Base-by-base conservation (phyloP, 1,140 invertebrate genomes). In the Rhizoglyphus robini region DNA sequence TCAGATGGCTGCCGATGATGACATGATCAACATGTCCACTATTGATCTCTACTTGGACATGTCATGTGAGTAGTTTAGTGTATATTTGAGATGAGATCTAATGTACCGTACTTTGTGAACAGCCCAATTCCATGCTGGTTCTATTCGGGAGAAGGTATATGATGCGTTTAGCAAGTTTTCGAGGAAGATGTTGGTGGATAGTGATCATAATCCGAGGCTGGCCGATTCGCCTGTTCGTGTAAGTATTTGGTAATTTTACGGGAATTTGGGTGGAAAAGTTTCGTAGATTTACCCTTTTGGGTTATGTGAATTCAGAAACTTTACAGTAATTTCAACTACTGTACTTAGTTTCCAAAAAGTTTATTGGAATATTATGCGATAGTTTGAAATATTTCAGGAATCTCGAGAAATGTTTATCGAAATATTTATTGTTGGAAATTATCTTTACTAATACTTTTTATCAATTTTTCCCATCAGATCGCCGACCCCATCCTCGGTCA, bases 401-500 rank as follows among this genome's bases (percentile, higher is more conserved):
- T n/a, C 23, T n/a, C n/a, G 41, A 13, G 30, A n/a, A 49, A n/a
- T 61, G n/a, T n/a, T n/a, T n/a, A n/a, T n/a, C n/a, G n/a, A n/a
- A n/a, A n/a, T n/a, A n/a, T n/a, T n/a, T n/a, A n/a, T n/a, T n/a
- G n/a, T n/a, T n/a, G n/a, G n/a, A n/a, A n/a, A n/a, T n/a, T n/a
- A n/a, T n/a, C n/a, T n/a, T n/a, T n/a, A n/a, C n/a, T n/a, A n/a
- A n/a, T n/a, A n/a, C n/a, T n/a, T n/a, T n/a, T n/a, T n/a, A n/a
- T n/a, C n/a, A n/a, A n/a, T n/a, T n/a, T n/a, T 1, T 34, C 34
- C 15, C 34, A 78, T 46, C 76, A 88, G 79, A 86, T 88, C 71
- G 78, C 83, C 69, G 81, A 88, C 15, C 88, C 89, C 3, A 84
- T 96, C 70, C 95, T 93, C 75, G 91, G 90, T 58, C 83, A 36